Percentiles rank a stretch among this genome's conserved stretches.
These are phyloP conservation scores for Drosophila meridiana DNA, from an alignment of 2,888 invertebrate genomes.

Conservation along the genomic window DNA sequence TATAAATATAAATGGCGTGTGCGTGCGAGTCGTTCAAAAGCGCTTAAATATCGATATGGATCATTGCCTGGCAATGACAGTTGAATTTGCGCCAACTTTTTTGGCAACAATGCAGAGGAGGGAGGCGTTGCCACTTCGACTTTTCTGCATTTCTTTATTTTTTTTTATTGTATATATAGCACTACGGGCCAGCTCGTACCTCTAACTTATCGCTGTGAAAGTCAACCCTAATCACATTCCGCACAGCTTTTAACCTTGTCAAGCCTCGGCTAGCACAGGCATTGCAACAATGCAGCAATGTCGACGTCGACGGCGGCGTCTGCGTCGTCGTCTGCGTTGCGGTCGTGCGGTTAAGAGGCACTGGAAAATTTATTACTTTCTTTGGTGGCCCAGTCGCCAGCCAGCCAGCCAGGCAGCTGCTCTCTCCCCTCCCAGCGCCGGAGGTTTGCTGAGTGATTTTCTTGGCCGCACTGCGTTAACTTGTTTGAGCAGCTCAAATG, in stretches of 20 bases:
- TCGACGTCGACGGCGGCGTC: conserved; percentile 9
- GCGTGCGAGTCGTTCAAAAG: conserved; percentile 63
- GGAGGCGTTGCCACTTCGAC: not conserved
- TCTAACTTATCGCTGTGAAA: conserved; percentile 20
- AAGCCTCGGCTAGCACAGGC: conserved; percentile 13
- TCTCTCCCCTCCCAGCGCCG: not conserved
- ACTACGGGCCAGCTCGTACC: not conserved
- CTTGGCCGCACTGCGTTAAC: conserved; percentile 56
- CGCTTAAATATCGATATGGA: conserved; percentile 73
- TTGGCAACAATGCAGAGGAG: conserved; percentile 8
- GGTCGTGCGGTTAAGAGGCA: conserved; percentile 39
- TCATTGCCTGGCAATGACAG: conserved; percentile 67
- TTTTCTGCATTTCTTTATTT: conserved; percentile 2
- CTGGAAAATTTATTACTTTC: conserved; percentile 69
- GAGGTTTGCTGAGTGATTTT: conserved; percentile 69
- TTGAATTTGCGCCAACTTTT: conserved; percentile 46
- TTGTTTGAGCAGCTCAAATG: conserved; percentile 57
- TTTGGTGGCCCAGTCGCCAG: conserved; percentile 31
- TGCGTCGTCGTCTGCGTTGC: conserved; percentile 18
- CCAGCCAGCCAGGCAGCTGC: not conserved
- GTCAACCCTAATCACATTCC: conserved; percentile 63
- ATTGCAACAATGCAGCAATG: conserved; percentile 61
- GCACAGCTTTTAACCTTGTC: conserved; percentile 53
- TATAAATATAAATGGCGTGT: conserved; percentile 47
- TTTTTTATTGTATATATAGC: not conserved